phyloP scores from a whole-genome alignment of 1,140 invertebrate species.

The Hylaeus anthracinus region DNA sequence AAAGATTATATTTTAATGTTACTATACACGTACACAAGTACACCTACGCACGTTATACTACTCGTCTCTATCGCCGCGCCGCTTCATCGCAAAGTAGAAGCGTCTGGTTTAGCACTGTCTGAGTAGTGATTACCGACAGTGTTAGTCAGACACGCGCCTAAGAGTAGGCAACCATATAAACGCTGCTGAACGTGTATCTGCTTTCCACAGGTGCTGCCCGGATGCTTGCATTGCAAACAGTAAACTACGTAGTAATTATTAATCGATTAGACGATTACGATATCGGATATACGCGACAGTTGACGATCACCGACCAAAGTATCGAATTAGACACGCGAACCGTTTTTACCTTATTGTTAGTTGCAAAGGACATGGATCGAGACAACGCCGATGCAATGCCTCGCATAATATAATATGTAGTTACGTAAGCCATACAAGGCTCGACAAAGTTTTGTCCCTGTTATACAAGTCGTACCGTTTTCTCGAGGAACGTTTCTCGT shows the following conservation, averaged over 20 bases:
- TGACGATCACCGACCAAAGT: no score
- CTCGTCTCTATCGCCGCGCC: no score
- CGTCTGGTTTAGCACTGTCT: neutral
- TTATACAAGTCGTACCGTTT: constrained; percentile 17
- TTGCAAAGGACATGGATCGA: neutral
- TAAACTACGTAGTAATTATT: no score
- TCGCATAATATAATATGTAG: no score
- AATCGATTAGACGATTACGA: no score
- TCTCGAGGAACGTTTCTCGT: neutral
- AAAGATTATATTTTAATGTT: no score
- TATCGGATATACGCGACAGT: no score
- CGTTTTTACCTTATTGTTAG: neutral
- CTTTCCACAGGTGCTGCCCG: neutral
- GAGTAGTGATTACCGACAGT: constrained; percentile 32
- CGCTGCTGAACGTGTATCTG: neutral
- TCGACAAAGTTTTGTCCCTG: neutral
- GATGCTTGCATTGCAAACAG: no score
- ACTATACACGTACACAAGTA: no score
- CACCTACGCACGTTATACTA: no score
- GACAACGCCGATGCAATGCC: no score
- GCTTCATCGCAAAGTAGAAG: neutral
- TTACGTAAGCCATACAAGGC: neutral
- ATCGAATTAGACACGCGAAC: neutral
- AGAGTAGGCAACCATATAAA: neutral
- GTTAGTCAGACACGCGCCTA: constrained; percentile 25